phyloP scores from a whole-genome alignment of 2,888 invertebrate species.

The Nowickia ferox region DNA sequence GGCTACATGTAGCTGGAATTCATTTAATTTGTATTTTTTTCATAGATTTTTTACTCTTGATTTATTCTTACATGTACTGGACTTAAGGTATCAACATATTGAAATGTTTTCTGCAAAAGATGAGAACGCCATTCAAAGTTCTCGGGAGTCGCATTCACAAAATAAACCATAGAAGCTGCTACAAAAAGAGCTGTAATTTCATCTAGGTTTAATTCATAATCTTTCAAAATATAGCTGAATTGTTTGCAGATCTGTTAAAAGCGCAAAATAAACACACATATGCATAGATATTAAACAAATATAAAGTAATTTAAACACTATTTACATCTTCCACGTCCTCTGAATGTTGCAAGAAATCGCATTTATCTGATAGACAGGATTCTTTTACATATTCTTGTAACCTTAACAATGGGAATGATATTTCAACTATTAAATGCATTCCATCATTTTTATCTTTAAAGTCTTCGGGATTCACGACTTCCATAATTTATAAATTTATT shows the following conservation, averaged over 20 bases:
- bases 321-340: slow-evolving; percentile 67
- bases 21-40: neutral
- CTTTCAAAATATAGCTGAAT: slow-evolving; percentile 67
- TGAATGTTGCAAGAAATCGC: slow-evolving; percentile 60
- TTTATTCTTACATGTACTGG: slow-evolving; percentile 74
- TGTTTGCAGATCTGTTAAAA: slow-evolving; percentile 75
- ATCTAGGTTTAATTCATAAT: slow-evolving; percentile 74
- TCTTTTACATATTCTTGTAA: slow-evolving; percentile 65
- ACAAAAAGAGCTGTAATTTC: slow-evolving; percentile 75
- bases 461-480: slow-evolving; percentile 40
- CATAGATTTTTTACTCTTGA: neutral
- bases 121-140: slow-evolving; percentile 74
- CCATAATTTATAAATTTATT: slow-evolving; percentile 23
- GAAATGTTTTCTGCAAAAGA: slow-evolving; percentile 75
- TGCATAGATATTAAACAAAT: neutral
- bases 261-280: neutral
- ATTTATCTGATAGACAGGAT: slow-evolving; percentile 67
- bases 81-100: slow-evolving; percentile 74
- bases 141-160: slow-evolving; percentile 68
- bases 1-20: slow-evolving; percentile 74
- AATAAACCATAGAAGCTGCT: slow-evolving; percentile 72
- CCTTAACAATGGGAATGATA: slow-evolving; percentile 61
- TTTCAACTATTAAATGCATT: slow-evolving; percentile 71
- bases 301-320: neutral
- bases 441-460: slow-evolving; percentile 71